Percentiles rank a stretch among this genome's conserved stretches.
phyloP scores from a whole-genome alignment of 2,797 vertebrate genomes.

The Tragopan temminckii region DNA sequence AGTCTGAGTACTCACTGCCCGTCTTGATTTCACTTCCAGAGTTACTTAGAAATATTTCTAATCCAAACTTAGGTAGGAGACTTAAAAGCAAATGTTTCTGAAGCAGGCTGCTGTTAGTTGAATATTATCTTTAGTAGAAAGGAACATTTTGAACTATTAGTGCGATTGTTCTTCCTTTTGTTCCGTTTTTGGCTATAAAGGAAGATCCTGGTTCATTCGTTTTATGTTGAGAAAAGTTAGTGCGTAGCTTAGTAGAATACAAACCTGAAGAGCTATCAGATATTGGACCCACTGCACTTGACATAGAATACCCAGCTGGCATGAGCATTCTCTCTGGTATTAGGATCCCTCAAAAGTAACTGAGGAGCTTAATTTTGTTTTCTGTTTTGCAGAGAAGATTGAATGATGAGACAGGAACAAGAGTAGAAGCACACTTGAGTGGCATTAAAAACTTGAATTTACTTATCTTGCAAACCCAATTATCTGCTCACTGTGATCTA shows the following conservation, averaged over 20 bases:
- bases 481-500: not conserved
- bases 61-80: not conserved
- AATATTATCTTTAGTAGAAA: not conserved
- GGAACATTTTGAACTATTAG: not conserved
- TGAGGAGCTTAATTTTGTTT: not conserved
- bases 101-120: not conserved
- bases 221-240: not conserved
- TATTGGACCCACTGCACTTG: not conserved
- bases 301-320: not conserved
- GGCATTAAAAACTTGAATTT: not conserved
- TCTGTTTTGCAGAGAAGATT: not conserved
- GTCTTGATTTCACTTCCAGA: not conserved
- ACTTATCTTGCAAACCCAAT: not conserved
- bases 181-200: not conserved
- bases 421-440: not conserved
- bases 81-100: not conserved
- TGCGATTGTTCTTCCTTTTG: not conserved
- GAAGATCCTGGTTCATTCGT: not conserved
- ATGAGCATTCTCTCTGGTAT: not conserved
- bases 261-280: not conserved
- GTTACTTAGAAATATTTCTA: not conserved
- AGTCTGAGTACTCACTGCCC: not conserved
- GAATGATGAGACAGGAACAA: not conserved
- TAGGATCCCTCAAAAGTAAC: not conserved
- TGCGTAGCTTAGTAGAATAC: not conserved